phyloP scores from a whole-genome alignment of 2,113 vertebrate species.

The Percopsis transmontana region DNA sequence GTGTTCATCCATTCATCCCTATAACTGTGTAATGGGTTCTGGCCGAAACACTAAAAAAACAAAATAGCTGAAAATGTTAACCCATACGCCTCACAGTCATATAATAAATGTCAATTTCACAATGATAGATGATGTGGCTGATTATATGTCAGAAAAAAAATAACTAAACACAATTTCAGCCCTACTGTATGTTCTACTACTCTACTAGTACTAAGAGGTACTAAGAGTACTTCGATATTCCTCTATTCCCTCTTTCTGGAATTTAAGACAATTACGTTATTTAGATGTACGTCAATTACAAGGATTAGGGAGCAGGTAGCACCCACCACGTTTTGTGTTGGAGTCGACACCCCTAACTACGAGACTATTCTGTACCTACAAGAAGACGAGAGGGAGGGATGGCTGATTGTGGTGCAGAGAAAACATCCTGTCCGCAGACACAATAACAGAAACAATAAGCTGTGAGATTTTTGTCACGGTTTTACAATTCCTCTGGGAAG shows the following conservation, averaged over 20 bases:
- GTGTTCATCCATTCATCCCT: conserved; percentile 20
- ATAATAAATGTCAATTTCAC: neutral
- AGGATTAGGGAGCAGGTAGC: too few species aligned
- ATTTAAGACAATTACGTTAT: too few species aligned
- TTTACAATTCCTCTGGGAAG: conserved; percentile 24
- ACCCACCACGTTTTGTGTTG: too few species aligned
- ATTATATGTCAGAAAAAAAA: neutral
- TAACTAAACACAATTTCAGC: too few species aligned
- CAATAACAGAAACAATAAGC: conserved; percentile 51
- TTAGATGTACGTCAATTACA: too few species aligned
- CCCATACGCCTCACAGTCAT: neutral
- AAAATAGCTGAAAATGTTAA: conserved; percentile 25
- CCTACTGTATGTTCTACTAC: too few species aligned
- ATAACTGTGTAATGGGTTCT: conserved; percentile 21
- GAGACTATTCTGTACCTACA: neutral
- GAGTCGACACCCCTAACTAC: neutral
- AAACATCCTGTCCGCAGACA: conserved; percentile 15
- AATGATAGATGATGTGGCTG: neutral
- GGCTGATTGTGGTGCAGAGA: conserved; percentile 21
- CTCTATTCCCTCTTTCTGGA: too few species aligned
- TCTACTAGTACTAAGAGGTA: too few species aligned
- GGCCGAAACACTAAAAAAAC: conserved; percentile 21
- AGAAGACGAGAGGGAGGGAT: neutral
- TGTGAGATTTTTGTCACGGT: conserved; percentile 36
- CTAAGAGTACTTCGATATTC: too few species aligned